A percentile compares a stretch with the other conserved stretches of the same genome.
Evolutionary conservation across 2,888 invertebrate genomes (phyloP).

Genomic region (Drosophila barbarae): DNA sequence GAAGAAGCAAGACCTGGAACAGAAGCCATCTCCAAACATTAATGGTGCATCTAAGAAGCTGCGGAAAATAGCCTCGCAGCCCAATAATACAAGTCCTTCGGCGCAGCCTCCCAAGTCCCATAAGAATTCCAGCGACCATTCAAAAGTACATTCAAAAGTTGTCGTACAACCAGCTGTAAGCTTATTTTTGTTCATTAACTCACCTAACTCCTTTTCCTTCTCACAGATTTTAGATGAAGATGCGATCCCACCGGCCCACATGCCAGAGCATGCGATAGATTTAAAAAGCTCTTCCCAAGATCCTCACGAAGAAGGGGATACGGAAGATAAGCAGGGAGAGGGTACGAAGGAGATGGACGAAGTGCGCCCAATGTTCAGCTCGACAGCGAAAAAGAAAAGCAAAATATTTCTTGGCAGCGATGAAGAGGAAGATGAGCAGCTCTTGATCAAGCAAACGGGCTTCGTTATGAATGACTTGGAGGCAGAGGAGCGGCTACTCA

Average conservation of each 20-base stretch:
- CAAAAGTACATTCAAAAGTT: conserved; percentile 1
- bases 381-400: neutral
- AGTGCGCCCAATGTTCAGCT: neutral
- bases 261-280: conserved; percentile 7
- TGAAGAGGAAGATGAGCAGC: neutral
- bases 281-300: neutral
- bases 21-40: neutral
- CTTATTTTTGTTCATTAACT: conserved; percentile 30
- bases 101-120: too few relatives aligned
- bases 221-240: conserved; percentile 20
- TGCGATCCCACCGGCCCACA: conserved; percentile 8
- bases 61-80: neutral
- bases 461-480: neutral
- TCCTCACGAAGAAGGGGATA: too few relatives aligned
- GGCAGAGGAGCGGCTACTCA: neutral
- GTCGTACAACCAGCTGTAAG: conserved; percentile 23
- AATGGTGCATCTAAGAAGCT: neutral
- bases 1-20: neutral
- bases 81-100: neutral
- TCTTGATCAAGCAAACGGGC: neutral
- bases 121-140: too few relatives aligned
- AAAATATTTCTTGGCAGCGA: neutral
- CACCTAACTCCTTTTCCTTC: conserved; percentile 38
- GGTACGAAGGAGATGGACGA: neutral
- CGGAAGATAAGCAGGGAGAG: neutral